Conservation (phyloP, 2,113 vertebrate species). For the Circaetus cinerascens region DNA sequence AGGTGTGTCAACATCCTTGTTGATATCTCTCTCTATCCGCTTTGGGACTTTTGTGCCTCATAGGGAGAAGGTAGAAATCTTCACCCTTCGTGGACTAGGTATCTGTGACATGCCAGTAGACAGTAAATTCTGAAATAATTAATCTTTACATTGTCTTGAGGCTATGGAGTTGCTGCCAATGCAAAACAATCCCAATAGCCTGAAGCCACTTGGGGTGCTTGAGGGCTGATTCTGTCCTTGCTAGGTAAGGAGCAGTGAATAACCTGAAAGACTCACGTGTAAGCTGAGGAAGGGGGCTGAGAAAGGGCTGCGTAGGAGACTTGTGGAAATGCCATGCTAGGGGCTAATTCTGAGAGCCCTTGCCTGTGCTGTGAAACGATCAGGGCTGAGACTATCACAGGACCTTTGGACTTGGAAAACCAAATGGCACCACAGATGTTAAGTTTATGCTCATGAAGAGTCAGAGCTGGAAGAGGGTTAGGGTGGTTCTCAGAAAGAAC, state of each 20-base stretch:
- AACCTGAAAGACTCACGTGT: not conserved
- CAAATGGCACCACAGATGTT: not conserved
- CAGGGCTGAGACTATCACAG: not conserved
- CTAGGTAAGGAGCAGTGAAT: not conserved
- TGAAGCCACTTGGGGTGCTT: not conserved
- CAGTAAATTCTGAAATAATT: not conserved
- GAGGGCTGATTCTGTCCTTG: not conserved
- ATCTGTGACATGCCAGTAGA: not conserved
- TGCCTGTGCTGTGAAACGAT: not conserved
- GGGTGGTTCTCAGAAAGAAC: not conserved
- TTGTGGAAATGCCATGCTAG: not conserved
- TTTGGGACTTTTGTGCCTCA: not conserved
- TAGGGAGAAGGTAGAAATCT: not conserved
- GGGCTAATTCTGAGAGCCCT: not conserved
- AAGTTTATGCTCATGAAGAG: not conserved
- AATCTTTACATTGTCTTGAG: not conserved
- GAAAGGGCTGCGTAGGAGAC: not conserved
- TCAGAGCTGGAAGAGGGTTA: not conserved
- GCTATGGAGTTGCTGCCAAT: not conserved
- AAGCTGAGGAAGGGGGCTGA: not conserved
- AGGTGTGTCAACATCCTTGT: not conserved
- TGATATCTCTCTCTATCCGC: not conserved
- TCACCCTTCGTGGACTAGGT: not conserved
- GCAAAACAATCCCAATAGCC: not conserved
- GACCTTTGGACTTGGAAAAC: not conserved